phyloP scores from a whole-genome alignment of 2,113 vertebrate species.

The Azemiops feae region DNA sequence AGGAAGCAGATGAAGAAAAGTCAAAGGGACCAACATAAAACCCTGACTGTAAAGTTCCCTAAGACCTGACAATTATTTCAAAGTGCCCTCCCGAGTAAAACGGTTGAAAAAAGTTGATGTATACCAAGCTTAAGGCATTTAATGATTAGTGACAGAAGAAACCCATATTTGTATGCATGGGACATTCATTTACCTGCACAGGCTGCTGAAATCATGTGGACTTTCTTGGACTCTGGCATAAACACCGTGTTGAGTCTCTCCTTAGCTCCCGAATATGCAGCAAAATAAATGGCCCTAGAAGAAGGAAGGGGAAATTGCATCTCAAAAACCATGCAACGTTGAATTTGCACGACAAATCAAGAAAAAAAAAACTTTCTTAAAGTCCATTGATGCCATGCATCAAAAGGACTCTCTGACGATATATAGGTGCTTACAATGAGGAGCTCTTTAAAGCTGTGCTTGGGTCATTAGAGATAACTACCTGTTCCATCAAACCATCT shows the following conservation, averaged over 20 bases:
- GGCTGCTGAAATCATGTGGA: conserved; percentile 63
- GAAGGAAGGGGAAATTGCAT: conserved; percentile 18
- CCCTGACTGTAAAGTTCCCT: not conserved
- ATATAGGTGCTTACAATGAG: not conserved
- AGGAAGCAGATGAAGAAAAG: conserved; percentile 10
- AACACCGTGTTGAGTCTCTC: conserved; percentile 62
- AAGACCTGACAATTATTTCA: not conserved
- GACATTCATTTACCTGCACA: conserved; percentile 59
- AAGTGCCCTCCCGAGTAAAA: not conserved
- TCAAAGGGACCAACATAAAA: not conserved
- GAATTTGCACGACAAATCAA: not conserved
- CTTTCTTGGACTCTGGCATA: conserved; percentile 60
- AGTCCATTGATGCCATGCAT: not conserved
- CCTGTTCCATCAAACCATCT: not conserved
- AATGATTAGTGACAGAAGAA: not conserved
- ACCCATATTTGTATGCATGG: not conserved
- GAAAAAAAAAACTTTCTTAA: not conserved
- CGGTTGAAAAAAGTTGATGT: not conserved
- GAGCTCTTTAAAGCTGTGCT: not conserved
- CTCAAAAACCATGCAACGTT: not conserved
- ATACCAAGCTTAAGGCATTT: not conserved
- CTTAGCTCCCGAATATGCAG: conserved; percentile 61
- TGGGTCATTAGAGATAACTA: not conserved
- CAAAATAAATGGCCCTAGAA: conserved; percentile 69
- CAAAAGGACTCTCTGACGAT: not conserved